A percentile compares a stretch with the other conserved stretches of the same genome.
phyloP scores from a whole-genome alignment of 2,113 vertebrate species.

The Calidris pygmaea region DNA sequence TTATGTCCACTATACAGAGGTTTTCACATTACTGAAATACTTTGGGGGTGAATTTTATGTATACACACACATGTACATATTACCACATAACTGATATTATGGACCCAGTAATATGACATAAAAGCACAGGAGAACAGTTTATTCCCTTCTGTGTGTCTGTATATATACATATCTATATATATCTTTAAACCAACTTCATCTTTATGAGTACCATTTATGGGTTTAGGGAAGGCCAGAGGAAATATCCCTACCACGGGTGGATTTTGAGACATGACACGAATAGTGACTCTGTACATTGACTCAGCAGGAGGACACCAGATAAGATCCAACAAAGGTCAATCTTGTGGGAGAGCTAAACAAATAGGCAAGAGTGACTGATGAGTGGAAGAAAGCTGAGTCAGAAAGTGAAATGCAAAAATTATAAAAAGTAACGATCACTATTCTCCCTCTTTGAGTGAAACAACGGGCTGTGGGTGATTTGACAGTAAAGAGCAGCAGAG shows the following conservation, averaged over 20 bases:
- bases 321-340: neutral
- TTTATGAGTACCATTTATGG: accelerated
- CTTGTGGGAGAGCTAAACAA: neutral
- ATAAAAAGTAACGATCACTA: neutral
- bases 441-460: neutral
- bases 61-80: neutral
- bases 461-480: neutral
- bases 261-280: neutral
- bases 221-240: neutral
- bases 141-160: neutral
- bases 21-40: neutral
- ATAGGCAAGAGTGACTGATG: neutral
- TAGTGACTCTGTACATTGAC: neutral
- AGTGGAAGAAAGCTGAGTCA: accelerated
- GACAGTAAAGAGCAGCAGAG: neutral
- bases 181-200: neutral
- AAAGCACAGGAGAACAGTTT: neutral
- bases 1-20: neutral
- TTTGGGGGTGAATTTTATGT: neutral
- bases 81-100: neutral
- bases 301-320: neutral
- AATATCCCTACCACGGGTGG: accelerated
- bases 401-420: neutral
- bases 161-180: no score
- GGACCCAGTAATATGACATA: neutral